Base-by-base conservation (phyloP, 2,888 invertebrate genomes). In the Idaea aversata region DNA sequence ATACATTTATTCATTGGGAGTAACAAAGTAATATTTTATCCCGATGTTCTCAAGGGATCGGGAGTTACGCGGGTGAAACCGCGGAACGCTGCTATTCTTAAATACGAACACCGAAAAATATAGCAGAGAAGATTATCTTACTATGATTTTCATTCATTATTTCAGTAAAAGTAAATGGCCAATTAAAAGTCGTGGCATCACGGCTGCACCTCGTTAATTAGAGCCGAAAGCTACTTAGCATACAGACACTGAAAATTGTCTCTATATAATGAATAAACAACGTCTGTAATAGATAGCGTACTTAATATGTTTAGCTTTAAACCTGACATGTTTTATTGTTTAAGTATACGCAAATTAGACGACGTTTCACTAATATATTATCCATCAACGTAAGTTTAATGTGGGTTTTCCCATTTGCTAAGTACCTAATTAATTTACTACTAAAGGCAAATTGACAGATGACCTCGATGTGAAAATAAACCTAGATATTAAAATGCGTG, bases 171-270 rank as follows among this genome's bases (percentile, higher is more conserved):
- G 83, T 89, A 85, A 87, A 79, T 70, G 74, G 69, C 81, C 81
- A 91, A 91, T 91, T 92, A 91, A 87, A 85, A 87, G 83, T 83
- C 83, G 65, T 72, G 76, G 73, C 79, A 76, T 79, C 69, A 71
- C 74, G 72, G 69, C 71, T 72, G 67, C 75, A 72, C 72, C 74
- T 80, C 79, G 82, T 79, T 85, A 87, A 87, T 86, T 83, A 87
- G 83, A 85, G 77, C 85, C 82, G 86, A 87, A 88, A 90, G 85
- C 85, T 78, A 84, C 77, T 82, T 70, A 66, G 76, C 75, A 76
- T 80, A 75, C 74, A 76, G 79, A 75, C 73, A 64, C 61, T 61
- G 64, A 61, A 68, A 70, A 70, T 68, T 74, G 69, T 71, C 67
- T 71, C 66, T 38, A 57, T 63, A 65, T 66, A 68, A 67, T 67